Evolutionary conservation across 2,888 invertebrate species (phyloP), one percentile per base, ranked within the genome.

Genomic region (Harpalus rubripes): DNA sequence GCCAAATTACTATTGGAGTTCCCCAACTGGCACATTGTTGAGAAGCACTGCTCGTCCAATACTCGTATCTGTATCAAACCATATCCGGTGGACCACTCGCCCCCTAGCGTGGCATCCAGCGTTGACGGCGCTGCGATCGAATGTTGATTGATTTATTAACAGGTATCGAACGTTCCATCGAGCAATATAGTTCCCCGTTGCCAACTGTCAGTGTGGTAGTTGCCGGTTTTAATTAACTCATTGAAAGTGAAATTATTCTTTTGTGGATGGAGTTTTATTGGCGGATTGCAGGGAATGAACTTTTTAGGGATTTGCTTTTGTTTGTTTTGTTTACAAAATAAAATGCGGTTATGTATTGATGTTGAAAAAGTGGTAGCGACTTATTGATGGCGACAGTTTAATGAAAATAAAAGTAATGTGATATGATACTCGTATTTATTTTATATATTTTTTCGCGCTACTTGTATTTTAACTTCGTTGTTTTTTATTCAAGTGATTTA

Each of bases 131-230:
- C 7, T 15, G n/a, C 8, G 58, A 78, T 78, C 78, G 78, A 78
- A 78, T 78, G 15, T 26, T 78, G 78, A 78, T 78, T 78, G 78
- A 78, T 78, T 78, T 78, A 78, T 78, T 78, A 78, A 78, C 56
- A 78, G 78, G 78, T 58, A 78, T 32, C 26, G 72, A 74, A 74
- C 44, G 63, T 63, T 63, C 10, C 26, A 22, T 16, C 59, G 39
- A 39, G 32, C 15, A 39, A 39, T 68, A 15, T 10, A 74, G 72
- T 74, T 74, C 52, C 68, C 68, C n/a, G 68, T 68, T 68, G 32
- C 39, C 41, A 44, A 8, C 72, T 44, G 72, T 44, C 72, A 52
- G 18, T 12, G 6, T 10, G 15, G 15, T 41, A 68, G 68, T 68
- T 32, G 15, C 7, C 39, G 10, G 41, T 44, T 44, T 74, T 74